Conservation (phyloP, 2,888 invertebrate species). For the Prenolepis imparis region DNA sequence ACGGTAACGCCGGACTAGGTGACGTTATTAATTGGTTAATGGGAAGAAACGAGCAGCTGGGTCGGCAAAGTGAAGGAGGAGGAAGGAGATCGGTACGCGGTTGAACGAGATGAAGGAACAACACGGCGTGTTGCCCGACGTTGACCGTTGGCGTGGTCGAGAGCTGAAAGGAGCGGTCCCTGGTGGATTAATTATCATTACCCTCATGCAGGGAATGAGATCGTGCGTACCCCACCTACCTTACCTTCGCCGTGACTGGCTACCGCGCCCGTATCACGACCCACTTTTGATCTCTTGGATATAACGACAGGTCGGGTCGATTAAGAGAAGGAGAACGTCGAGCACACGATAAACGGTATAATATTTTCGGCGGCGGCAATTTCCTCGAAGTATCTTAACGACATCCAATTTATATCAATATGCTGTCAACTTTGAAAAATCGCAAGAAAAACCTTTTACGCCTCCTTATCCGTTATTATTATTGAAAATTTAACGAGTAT, state of each 20-base stretch:
- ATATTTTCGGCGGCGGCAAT: not conserved
- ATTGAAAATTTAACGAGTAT: not conserved
- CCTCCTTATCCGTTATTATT: not conserved
- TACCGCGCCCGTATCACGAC: slow-evolving; percentile 83
- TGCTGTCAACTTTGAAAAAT: not conserved
- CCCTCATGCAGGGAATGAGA: slow-evolving; percentile 76
- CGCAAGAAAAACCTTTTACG: not conserved
- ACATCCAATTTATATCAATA: not conserved
- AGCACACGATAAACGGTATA: slow-evolving; percentile 14
- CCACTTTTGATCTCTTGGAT: slow-evolving; percentile 79
- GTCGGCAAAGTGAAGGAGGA: slow-evolving; percentile 55
- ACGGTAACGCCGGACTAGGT: slow-evolving; percentile 79
- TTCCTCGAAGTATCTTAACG: not conserved
- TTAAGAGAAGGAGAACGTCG: slow-evolving; percentile 56
- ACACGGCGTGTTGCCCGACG: slow-evolving; percentile 61
- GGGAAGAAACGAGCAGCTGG: slow-evolving; percentile 69
- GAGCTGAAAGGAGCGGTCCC: slow-evolving; percentile 75
- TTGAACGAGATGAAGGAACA: slow-evolving; percentile 62
- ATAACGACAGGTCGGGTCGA: slow-evolving; percentile 71
- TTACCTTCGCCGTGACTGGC: slow-evolving; percentile 78
- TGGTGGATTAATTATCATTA: slow-evolving; percentile 84
- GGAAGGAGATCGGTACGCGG: slow-evolving; percentile 34
- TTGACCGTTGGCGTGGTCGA: slow-evolving; percentile 71
- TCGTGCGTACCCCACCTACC: slow-evolving; percentile 75
- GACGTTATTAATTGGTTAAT: slow-evolving; percentile 84